These are phyloP conservation scores for Hozukius guyotensis DNA, from an alignment of 2,797 vertebrate species.

Conservation along the genomic window DNA sequence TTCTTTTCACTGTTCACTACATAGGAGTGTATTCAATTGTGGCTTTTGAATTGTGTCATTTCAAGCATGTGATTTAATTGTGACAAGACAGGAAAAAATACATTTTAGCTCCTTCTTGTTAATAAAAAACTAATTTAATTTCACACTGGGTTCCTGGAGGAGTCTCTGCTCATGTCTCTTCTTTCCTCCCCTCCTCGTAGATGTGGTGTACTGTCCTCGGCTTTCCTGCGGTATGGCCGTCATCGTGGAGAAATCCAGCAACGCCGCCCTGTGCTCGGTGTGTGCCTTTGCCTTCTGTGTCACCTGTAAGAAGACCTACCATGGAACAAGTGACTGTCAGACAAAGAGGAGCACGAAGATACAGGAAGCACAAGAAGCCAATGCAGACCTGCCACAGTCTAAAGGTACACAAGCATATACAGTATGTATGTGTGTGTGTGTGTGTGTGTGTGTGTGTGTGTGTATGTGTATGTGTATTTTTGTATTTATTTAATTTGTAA, in stretches of 20 bases:
- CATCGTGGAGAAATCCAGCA: slow-evolving; percentile 83
- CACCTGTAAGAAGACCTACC: slow-evolving; percentile 86
- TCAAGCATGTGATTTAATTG: neutral
- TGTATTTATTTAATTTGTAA: neutral
- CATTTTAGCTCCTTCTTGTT: neutral
- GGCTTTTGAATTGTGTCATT: neutral
- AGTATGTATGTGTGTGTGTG: neutral
- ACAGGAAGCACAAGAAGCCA: slow-evolving; percentile 26
- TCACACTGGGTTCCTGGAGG: neutral
- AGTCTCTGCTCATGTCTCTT: neutral
- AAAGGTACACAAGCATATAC: slow-evolving; percentile 22
- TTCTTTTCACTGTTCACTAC: neutral
- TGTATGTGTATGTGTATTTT: too few species aligned
- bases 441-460: neutral
- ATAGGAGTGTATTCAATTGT: neutral
- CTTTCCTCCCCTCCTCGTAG: slow-evolving; percentile 9
- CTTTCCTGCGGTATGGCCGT: slow-evolving; percentile 83
- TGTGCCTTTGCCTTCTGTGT: slow-evolving; percentile 91
- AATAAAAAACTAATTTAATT: neutral
- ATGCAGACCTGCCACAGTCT: slow-evolving; percentile 36
- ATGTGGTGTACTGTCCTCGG: slow-evolving; percentile 89
- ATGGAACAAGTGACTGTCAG: slow-evolving; percentile 81
- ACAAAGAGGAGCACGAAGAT: neutral
- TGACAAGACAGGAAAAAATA: neutral
- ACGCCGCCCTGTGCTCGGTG: slow-evolving; percentile 85